Evolutionary conservation across 2,888 invertebrate species (phyloP).

Genomic region (Endomychus coccineus): DNA sequence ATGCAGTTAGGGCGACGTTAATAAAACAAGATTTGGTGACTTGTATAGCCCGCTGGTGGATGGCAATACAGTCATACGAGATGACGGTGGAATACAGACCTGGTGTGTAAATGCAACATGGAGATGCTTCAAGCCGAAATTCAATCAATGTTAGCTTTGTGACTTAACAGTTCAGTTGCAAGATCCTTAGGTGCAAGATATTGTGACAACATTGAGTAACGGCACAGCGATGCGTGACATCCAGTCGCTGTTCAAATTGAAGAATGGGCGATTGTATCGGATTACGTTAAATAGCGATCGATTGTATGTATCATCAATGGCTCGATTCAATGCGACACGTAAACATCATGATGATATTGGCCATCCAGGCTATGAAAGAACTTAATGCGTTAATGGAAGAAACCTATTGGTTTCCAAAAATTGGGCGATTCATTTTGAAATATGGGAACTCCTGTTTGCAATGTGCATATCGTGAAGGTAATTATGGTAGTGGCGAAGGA

Average conservation of each 20-base stretch:
- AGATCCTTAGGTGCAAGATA: too few relatives aligned
- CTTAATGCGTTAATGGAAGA: constrained; percentile 10
- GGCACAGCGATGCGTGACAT: constrained; percentile 13
- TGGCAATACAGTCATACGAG: too few relatives aligned
- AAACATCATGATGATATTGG: constrained; percentile 32
- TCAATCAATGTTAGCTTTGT: neutral
- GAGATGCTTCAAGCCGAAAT: too few relatives aligned
- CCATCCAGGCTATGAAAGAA: constrained; percentile 27
- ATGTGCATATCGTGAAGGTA: constrained; percentile 31
- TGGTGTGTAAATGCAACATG: too few relatives aligned
- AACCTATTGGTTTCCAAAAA: constrained; percentile 26
- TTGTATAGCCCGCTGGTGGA: too few relatives aligned
- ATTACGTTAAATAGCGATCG: constrained; percentile 14
- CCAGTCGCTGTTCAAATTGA: constrained; percentile 18
- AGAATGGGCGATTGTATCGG: constrained; percentile 17
- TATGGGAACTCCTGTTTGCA: constrained; percentile 31
- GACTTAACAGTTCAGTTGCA: too few relatives aligned
- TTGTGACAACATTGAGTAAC: constrained; percentile 4
- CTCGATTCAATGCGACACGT: constrained; percentile 15
- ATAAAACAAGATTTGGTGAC: too few relatives aligned
- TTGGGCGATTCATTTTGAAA: constrained; percentile 25
- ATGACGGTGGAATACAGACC: constrained; percentile 18
- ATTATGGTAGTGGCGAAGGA: constrained; percentile 22
- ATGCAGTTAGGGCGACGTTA: too few relatives aligned
- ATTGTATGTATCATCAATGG: constrained; percentile 19